Base-by-base conservation (phyloP, 2,888 invertebrate genomes). In the Sphaeridia pumilis region DNA sequence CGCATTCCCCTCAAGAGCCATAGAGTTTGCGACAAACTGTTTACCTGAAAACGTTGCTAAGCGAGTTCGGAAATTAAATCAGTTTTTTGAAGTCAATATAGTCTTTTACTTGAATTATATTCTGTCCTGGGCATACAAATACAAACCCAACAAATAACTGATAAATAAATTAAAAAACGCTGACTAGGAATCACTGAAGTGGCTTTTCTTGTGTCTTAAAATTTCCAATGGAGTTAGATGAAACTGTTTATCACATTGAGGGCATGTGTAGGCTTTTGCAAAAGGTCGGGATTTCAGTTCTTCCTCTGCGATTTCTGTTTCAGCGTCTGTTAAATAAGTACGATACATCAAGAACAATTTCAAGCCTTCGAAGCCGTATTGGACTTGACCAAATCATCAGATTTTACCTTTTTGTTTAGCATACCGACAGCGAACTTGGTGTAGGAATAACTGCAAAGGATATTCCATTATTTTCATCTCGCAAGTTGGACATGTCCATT, bases 211-310 rank as follows among this genome's bases (percentile, higher is more conserved):
- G 73, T 94, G 93, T 66, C 79, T 84, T 58, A 93, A 75, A 69
- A 89, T 83, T 69, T 93, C 89, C 22, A 85, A 83, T 3, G 86
- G 81, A 12, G 84, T 83, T 60, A 90, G 72, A 65, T 78, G 75
- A 53, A 89, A 70, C 4, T 75, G 76, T 63, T 79, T 73, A 2
- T 77, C 72, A 71, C 94, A 94, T 62, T 70, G 74, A 10, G 78
- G 73, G 69, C 94, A 94, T 61, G 76, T 76, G 71, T 79, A 88
- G 41, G 75, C 72, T 68, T 76, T 76, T 1, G 77, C 73, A 67
- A 82, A 83, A 50, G 79, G 68, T 65, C 63, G 59, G 28, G 63
- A 49, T 55, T 54, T 65, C 65, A 68, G 67, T 56, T 67, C 63
- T 38, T 71, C 68, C 7, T 73, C 71, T 10, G 46, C 47, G 20